Percentiles rank a stretch among this genome's conserved stretches.
phyloP scores from a whole-genome alignment of 2,797 vertebrate genomes.

The Phylloscopus collybita region DNA sequence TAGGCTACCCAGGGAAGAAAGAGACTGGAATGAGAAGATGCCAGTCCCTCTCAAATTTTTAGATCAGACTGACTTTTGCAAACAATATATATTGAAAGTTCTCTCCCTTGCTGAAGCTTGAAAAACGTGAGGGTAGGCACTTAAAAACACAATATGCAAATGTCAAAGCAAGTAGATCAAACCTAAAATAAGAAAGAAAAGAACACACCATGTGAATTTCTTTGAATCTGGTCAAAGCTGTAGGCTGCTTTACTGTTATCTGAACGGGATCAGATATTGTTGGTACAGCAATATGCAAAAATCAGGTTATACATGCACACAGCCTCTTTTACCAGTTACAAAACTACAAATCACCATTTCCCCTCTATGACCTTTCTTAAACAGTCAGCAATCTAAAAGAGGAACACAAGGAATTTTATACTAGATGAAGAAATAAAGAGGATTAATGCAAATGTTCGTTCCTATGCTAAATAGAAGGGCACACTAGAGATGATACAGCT shows the following conservation, averaged over 20 bases:
- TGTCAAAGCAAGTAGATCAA: background rate
- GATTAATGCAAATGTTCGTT: background rate
- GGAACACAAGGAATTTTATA: background rate
- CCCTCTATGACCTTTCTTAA: background rate
- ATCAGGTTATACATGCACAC: fast-evolving
- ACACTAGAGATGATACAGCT: background rate
- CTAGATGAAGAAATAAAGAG: background rate
- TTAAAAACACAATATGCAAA: background rate
- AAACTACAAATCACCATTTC: background rate
- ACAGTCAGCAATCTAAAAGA: background rate
- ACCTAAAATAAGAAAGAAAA: background rate
- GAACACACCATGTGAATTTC: background rate
- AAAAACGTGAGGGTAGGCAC: background rate
- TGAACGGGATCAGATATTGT: background rate
- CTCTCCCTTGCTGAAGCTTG: background rate
- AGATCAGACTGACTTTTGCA: background rate
- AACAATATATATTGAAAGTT: background rate
- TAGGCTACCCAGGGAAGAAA: background rate
- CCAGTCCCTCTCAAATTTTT: background rate
- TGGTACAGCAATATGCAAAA: background rate
- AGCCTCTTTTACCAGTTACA: background rate
- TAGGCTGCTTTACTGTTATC: background rate
- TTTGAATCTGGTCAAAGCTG: background rate
- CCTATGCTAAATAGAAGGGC: background rate
- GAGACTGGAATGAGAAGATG: background rate